Conservation (phyloP, 53 echinoderm and acorn worm species). For the Glandiceps talaboti region DNA sequence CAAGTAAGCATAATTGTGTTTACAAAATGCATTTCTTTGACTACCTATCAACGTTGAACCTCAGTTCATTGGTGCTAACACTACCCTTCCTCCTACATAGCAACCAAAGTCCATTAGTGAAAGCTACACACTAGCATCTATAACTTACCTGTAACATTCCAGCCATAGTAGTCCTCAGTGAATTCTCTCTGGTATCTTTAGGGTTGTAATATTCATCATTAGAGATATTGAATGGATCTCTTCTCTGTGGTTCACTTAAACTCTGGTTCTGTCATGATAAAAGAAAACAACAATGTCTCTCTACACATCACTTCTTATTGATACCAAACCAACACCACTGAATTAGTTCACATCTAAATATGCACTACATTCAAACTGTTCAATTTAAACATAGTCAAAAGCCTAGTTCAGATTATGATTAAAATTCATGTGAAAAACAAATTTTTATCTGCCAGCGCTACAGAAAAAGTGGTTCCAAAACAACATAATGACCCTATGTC, state of each 20-base stretch:
- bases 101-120: no score
- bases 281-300: not conserved
- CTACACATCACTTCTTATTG: not conserved
- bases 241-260: slow-evolving; percentile 66
- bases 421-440: no score
- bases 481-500: no score
- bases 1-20: no score
- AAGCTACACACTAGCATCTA: no score
- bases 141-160: slow-evolving; percentile 73
- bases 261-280: slow-evolving; percentile 21
- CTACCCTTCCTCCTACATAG: no score
- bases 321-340: not conserved
- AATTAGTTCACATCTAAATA: not conserved
- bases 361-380: slow-evolving; percentile 15
- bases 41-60: no score
- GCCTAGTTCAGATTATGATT: no score
- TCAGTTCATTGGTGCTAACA: no score
- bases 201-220: slow-evolving; percentile 91
- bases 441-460: no score
- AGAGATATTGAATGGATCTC: slow-evolving; percentile 92
- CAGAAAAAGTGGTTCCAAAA: no score
- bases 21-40: no score
- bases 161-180: slow-evolving; percentile 75
- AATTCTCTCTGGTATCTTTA: slow-evolving; percentile 83
- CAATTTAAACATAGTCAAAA: not conserved